Conservation (phyloP, 2,113 vertebrate species). For the Pogona vitticeps region DNA sequence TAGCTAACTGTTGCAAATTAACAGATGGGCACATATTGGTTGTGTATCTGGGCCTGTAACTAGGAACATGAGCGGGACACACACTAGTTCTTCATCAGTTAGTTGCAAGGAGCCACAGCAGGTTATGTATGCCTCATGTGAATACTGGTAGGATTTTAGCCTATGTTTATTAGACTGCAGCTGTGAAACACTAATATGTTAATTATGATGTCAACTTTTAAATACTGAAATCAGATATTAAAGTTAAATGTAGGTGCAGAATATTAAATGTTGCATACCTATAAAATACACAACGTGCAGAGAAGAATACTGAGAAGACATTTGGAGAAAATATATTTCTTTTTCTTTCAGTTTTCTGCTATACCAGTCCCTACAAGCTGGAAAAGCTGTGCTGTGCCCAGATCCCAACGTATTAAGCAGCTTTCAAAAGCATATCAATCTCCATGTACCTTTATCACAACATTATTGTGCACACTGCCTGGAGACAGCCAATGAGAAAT, state of each 20-base stretch:
- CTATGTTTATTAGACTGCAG: not conserved
- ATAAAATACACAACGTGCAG: not conserved
- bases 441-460: rapidly evolving
- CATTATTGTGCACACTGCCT: constrained; percentile 22
- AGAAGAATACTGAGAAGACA: not conserved
- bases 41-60: too few species aligned
- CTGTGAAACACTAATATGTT: not conserved
- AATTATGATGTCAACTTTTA: not conserved
- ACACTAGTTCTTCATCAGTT: too few species aligned
- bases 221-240: not conserved
- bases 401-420: not conserved
- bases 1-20: too few species aligned
- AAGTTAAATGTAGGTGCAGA: not conserved
- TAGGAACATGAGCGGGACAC: too few species aligned
- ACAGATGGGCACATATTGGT: too few species aligned
- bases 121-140: not conserved
- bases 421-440: not conserved
- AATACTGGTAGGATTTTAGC: not conserved
- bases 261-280: not conserved
- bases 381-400: not conserved
- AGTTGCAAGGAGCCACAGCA: too few species aligned
- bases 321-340: not conserved
- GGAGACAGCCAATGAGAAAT: not conserved
- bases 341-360: not conserved
- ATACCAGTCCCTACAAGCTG: not conserved